Base-by-base conservation (phyloP, 2,888 invertebrate species). In the Kuschelorhynchus macadamiae region DNA sequence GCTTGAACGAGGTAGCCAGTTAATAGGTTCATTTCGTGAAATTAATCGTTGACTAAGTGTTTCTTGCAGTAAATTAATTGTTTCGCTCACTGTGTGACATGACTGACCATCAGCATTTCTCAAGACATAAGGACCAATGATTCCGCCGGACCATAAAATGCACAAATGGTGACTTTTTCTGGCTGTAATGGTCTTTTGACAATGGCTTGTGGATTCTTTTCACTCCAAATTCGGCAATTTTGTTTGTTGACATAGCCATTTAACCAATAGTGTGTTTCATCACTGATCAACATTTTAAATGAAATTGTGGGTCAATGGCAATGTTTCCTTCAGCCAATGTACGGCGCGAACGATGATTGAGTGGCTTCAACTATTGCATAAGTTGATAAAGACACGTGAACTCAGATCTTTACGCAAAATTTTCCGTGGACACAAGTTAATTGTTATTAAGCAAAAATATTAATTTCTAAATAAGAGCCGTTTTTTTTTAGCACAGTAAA, bases 51-150 rank as follows among this genome's bases (percentile, higher is more conserved):
- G 79, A 78, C 33, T 78, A 76, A 69, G 78, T 72, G 49, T 71
- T 72, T 25, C 25, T 25, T 25, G 25, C 25, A 25, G 25, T 25
- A 25, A 25, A 25, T 25, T 25, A 25, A 25, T 25, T 25, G 25
- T 25, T 25, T 25, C 25, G 25, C 25, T 3, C 25, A 7, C 25
- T 25, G 25, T 25, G 25, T 25, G 25, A 7, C 25, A 25, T 25
- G 25, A 5, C 55, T 71, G 67, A 44, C 76, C 77, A 71, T 18
- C 75, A 42, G 78, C 76, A 63, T 80, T 74, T 78, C 78, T 72
- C 36, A 73, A 74, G 53, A 81, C 79, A 52, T 76, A 79, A 44
- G 79, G 80, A 39, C 78, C 79, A 70, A 81, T 79, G 60, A 81
- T 73, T 70, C 80, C 79, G 57, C 76, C 77, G 72, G 74, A 71